Evolutionary conservation across 2,797 vertebrate genomes (phyloP).

Genomic region (Malurus leucopterus): DNA sequence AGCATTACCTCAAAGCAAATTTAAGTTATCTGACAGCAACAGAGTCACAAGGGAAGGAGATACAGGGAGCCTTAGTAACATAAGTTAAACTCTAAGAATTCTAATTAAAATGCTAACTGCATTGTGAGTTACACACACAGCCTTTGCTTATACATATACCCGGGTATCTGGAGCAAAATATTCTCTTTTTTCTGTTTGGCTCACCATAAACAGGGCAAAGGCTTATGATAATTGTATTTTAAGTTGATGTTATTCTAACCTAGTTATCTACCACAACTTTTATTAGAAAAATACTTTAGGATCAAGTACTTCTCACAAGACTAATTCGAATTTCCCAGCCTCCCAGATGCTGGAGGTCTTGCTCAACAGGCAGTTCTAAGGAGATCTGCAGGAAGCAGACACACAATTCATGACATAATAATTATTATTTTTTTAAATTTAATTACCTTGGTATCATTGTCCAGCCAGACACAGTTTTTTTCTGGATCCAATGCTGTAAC

Average conservation of each 20-base stretch:
- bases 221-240: background rate
- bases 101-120: background rate
- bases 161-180: background rate
- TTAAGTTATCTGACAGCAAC: background rate
- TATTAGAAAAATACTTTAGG: background rate
- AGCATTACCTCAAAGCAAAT: background rate
- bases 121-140: background rate
- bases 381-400: background rate
- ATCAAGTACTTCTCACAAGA: background rate
- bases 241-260: background rate
- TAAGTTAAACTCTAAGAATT: background rate
- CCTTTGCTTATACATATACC: background rate
- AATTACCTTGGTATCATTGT: slow-evolving; percentile 80
- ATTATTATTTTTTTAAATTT: background rate
- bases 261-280: background rate
- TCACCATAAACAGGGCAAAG: background rate
- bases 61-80: background rate
- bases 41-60: background rate
- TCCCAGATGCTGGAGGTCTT: background rate
- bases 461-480: slow-evolving; percentile 80
- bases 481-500: slow-evolving; percentile 88
- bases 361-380: background rate
- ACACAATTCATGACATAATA: background rate
- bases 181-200: background rate
- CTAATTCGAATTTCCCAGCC: background rate